Evolutionary conservation across 2,797 vertebrate genomes (phyloP).

Genomic region (Eulemur mongoz): DNA sequence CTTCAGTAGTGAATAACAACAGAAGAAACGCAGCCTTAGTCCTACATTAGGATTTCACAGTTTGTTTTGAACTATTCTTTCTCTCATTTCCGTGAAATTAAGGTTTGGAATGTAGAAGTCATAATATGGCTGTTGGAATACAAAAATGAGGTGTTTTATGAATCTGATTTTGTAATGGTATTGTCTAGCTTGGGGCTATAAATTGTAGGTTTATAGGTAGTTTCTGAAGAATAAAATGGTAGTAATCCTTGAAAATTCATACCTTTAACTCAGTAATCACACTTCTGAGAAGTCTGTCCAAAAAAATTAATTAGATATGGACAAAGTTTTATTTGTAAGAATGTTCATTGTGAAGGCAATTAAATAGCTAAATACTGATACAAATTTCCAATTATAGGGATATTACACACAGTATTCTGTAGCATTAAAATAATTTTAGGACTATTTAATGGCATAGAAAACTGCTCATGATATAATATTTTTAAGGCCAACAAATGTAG

Average conservation of each 20-base stretch:
- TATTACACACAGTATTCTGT: not conserved
- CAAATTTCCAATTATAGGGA: not conserved
- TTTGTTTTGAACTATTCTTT: not conserved
- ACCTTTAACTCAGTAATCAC: not conserved
- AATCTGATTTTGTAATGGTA: not conserved
- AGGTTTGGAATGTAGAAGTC: not conserved
- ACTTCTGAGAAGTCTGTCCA: not conserved
- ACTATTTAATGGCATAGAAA: not conserved
- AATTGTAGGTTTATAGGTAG: not conserved
- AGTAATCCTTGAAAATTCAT: not conserved
- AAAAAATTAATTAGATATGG: not conserved
- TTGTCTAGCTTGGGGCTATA: not conserved
- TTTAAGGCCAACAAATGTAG: not conserved
- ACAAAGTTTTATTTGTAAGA: not conserved
- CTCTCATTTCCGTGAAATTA: not conserved
- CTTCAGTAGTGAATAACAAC: not conserved
- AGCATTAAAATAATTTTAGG: constrained; percentile 24
- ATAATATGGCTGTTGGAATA: not conserved
- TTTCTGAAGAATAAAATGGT: not conserved
- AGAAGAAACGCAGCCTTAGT: not conserved
- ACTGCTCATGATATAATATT: not conserved
- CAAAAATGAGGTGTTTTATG: not conserved
- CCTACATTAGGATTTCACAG: not conserved
- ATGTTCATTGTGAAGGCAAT: not conserved
- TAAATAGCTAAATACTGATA: constrained; percentile 16